These are phyloP conservation scores for Stegana nigrithorax DNA, from an alignment of 2,888 invertebrate species.

Conservation along the genomic window DNA sequence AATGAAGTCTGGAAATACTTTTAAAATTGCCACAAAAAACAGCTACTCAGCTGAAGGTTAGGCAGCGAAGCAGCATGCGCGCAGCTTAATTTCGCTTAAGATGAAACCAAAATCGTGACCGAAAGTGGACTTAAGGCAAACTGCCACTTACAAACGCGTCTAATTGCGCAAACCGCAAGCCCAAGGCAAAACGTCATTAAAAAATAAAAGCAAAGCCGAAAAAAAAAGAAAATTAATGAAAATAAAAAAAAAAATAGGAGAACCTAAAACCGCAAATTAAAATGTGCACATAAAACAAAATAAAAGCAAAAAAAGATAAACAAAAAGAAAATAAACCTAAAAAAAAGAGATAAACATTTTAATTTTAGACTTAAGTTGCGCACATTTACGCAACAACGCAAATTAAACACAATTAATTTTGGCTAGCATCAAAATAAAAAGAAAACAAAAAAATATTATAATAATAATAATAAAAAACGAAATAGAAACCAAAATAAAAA, in stretches of 20 bases:
- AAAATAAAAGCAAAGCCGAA: neutral
- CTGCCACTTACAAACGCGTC: neutral
- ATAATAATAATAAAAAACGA: neutral
- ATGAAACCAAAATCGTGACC: too few relatives aligned
- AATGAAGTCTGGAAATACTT: too few relatives aligned
- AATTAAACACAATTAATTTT: conserved; percentile 11
- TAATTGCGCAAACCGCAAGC: neutral
- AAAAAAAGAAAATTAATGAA: neutral
- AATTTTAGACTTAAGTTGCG: too few relatives aligned
- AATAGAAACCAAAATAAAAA: neutral
- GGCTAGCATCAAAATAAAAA: neutral
- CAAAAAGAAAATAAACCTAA: too few relatives aligned
- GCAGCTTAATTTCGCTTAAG: too few relatives aligned
- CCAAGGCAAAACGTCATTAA: neutral
- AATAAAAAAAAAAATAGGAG: conserved; percentile 5
- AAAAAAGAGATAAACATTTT: too few relatives aligned
- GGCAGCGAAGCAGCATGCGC: too few relatives aligned
- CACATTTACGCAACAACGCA: too few relatives aligned
- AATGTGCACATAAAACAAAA: too few relatives aligned
- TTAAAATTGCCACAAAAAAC: too few relatives aligned
- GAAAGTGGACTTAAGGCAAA: too few relatives aligned
- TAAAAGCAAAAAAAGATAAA: too few relatives aligned
- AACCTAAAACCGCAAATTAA: conserved; percentile 8
- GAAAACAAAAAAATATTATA: neutral
- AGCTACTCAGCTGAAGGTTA: neutral